Percentiles rank a stretch among this genome's conserved stretches.
These are phyloP conservation scores for Harpagifer antarcticus DNA, from an alignment of 2,797 vertebrate species.

Conservation along the genomic window DNA sequence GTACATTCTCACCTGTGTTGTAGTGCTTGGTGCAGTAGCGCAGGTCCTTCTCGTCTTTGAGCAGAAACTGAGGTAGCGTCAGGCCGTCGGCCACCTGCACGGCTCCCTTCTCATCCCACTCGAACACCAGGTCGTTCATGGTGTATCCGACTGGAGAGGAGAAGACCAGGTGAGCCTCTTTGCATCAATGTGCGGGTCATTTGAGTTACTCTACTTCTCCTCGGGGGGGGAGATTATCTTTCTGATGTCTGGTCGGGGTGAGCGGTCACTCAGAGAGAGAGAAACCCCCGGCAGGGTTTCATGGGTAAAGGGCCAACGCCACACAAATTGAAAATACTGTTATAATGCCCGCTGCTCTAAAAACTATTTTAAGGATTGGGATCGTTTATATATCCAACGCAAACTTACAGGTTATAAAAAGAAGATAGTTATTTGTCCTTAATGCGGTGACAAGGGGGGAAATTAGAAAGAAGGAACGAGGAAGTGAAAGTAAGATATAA, in stretches of 20 bases:
- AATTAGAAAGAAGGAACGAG: not conserved
- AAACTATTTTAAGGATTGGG: not conserved
- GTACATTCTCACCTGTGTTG: slow-evolving; percentile 70
- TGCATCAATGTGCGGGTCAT: not conserved
- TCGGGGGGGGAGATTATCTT: slow-evolving; percentile 6
- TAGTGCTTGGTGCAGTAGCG: slow-evolving; percentile 99
- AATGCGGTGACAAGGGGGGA: too few species aligned
- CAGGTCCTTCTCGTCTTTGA: slow-evolving; percentile 98
- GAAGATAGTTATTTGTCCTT: too few species aligned
- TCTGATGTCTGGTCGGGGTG: not conserved
- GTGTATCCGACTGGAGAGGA: slow-evolving; percentile 93
- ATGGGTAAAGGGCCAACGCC: slow-evolving; percentile 12
- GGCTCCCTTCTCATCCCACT: slow-evolving; percentile 97
- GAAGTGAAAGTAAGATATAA: not conserved
- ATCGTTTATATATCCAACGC: not conserved
- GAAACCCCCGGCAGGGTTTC: not conserved
- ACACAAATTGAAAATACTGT: not conserved
- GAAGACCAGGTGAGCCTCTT: slow-evolving; percentile 20
- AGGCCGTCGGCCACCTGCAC: slow-evolving; percentile 97
- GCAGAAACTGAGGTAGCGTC: slow-evolving; percentile 96
- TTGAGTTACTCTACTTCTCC: not conserved
- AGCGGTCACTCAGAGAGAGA: not conserved
- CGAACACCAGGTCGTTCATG: slow-evolving; percentile 99
- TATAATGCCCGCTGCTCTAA: too few species aligned
- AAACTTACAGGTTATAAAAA: too few species aligned